Evolutionary conservation across 2,113 vertebrate genomes (phyloP), one percentile per base, ranked within the genome.

Genomic region (Gasterosteus aculeatus): DNA sequence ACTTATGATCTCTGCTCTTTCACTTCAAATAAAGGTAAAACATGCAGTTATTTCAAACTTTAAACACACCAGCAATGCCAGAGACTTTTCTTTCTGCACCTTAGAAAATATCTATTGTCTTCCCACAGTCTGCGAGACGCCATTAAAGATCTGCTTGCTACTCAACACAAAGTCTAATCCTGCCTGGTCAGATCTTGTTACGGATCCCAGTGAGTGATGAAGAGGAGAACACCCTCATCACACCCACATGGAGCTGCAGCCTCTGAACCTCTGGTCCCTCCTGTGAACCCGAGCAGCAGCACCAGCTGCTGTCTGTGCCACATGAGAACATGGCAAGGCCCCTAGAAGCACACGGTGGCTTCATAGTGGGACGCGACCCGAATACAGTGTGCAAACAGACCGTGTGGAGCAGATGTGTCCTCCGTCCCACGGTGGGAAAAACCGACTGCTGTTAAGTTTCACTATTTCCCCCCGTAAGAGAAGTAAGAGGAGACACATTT

Each of bases 401-500:
- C 42, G 47, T 22, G 12, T 58, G 60, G 10, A 33, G 11, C n/a
- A 72, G 61, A 76, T 70, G 26, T 53, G 42, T 59, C 22, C 22
- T 26, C 22, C 29, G 38, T 47, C 39, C 56, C 58, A 35, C 42
- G 44, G 41, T 15, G 16, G 22, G 22, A 26, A 26, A 26, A 26
- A 26, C 22, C 22, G 22, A 26, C 22, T 26, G 22, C 22, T 26
- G 22, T 26, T 1, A 26, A 26, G 22, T 26, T 61, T 47, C 57
- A 44, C 10, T 42, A 15, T 11, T 41, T 51, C 41, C 49, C 10
- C 7, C 73, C 5, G 22, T 26, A 26, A 26, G 53, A 69, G 22
- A 35, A 8, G n/a, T 72, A 58, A 84, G 22, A n/a, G 16, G 76
- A 62, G 65, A 61, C 65, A 60, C 56, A 44, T 46, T 59, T 29